These are phyloP conservation scores for Chaunax sp. DNA, from an alignment of 2,797 vertebrate genomes.

Conservation along the genomic window DNA sequence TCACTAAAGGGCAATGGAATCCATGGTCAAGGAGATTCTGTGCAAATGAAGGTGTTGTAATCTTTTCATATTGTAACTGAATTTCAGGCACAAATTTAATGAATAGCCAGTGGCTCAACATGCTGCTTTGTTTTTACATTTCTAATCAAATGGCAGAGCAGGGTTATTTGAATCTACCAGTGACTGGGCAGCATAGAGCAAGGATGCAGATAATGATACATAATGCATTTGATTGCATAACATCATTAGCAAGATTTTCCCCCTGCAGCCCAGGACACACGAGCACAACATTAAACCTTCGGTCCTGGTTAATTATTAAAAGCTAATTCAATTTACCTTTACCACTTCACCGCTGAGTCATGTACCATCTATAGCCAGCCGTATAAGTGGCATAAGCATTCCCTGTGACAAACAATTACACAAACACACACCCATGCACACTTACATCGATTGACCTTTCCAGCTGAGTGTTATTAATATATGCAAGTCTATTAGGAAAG, in stretches of 20 bases:
- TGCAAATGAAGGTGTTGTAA: conserved; percentile 37
- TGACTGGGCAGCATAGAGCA: conserved; percentile 10
- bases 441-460: conserved; percentile 82
- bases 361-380: conserved; percentile 50
- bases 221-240: conserved; percentile 43
- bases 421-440: conserved; percentile 52
- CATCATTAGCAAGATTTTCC: conserved; percentile 40
- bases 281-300: conserved; percentile 56
- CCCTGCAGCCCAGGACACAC: conserved; percentile 40
- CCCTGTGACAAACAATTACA: conserved; percentile 70
- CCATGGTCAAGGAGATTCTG: conserved; percentile 18
- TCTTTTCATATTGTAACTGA: conserved; percentile 17
- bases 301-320: conserved; percentile 72
- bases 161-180: conserved; percentile 29
- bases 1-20: conserved; percentile 26
- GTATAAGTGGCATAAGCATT: conserved; percentile 69
- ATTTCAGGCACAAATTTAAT: conserved; percentile 18
- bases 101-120: conserved; percentile 22
- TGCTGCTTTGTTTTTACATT: not conserved
- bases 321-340: conserved; percentile 66
- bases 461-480: conserved; percentile 83
- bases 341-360: conserved; percentile 50
- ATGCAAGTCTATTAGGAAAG: conserved; percentile 83
- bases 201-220: conserved; percentile 27
- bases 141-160: not conserved